These are phyloP conservation scores for Diabrotica virgifera DNA, from an alignment of 1,140 invertebrate species.

Conservation along the genomic window DNA sequence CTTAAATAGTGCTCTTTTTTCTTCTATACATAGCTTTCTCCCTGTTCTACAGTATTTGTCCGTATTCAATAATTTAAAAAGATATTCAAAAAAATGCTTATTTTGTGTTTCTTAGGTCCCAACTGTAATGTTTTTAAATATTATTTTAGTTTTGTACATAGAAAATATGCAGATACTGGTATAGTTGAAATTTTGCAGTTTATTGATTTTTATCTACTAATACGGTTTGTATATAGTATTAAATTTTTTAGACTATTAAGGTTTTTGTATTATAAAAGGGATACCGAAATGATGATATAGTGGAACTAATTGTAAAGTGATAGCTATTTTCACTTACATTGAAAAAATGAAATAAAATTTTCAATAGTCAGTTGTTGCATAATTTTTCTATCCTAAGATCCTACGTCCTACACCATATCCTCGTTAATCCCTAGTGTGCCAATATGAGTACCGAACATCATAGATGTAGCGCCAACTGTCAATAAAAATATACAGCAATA, in stretches of 20 bases:
- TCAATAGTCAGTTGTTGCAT: no score
- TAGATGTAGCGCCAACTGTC: no score
- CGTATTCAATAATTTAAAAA: not conserved
- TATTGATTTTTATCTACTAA: constrained; percentile 22
- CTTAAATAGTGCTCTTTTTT: no score
- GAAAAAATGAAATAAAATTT: constrained; percentile 18
- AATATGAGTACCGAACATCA: no score
- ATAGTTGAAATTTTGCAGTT: constrained; percentile 16
- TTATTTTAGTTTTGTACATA: constrained; percentile 23
- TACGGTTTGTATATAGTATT: constrained; percentile 31
- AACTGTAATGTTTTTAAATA: constrained; percentile 23
- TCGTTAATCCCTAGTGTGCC: no score
- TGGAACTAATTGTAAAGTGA: constrained; percentile 39
- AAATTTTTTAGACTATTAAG: constrained; percentile 22
- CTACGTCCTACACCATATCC: no score
- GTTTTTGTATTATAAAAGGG: constrained; percentile 36
- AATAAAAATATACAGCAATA: no score
- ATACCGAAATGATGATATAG: constrained; percentile 28
- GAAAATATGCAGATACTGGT: constrained; percentile 14
- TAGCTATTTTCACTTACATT: constrained; percentile 43
- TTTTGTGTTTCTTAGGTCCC: not conserved
- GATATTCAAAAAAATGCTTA: not conserved
- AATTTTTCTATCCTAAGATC: no score
- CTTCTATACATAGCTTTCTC: no score
- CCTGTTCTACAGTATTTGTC: no score